Conservation (phyloP, 2,888 invertebrate species). For the Lampropteryx suffumata region DNA sequence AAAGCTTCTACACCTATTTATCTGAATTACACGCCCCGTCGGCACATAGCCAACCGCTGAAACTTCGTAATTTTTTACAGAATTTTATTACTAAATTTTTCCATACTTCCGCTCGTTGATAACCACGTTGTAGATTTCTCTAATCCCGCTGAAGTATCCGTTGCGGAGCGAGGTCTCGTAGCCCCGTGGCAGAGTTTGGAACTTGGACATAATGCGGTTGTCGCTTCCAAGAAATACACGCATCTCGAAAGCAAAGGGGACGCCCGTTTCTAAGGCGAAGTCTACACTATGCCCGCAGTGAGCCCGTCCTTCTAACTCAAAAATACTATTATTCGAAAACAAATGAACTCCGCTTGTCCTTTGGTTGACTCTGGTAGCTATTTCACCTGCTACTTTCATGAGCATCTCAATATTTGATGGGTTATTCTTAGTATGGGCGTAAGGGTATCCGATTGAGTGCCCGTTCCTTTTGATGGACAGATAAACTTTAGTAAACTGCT, state of each 20-base stretch:
- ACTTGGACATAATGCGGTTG: constrained; percentile 52
- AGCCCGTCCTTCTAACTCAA: constrained; percentile 48
- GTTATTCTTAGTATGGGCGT: constrained; percentile 70
- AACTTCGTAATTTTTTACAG: constrained; percentile 27
- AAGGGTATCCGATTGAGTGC: constrained; percentile 84
- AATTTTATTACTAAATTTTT: constrained; percentile 35
- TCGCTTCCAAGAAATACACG: constrained; percentile 63
- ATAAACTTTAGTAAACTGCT: constrained; percentile 82
- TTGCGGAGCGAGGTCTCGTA: constrained; percentile 55
- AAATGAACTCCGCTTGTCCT: constrained; percentile 53
- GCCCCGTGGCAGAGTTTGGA: constrained; percentile 61
- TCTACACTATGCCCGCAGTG: constrained; percentile 72
- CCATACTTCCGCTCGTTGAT: constrained; percentile 48
- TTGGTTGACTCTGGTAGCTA: constrained; percentile 59
- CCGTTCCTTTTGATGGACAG: constrained; percentile 89
- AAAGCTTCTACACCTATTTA: constrained; percentile 35
- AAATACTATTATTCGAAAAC: constrained; percentile 59
- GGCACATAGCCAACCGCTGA: constrained; percentile 36
- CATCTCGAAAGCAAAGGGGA: constrained; percentile 61
- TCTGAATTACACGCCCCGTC: constrained; percentile 36
- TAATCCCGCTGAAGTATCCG: constrained; percentile 65
- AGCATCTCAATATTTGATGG: constrained; percentile 30
- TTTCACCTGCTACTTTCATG: constrained; percentile 47
- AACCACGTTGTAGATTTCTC: constrained; percentile 58
- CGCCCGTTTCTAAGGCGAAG: constrained; percentile 51